phyloP scores from a whole-genome alignment of 2,113 vertebrate genomes.

The Erythrolamprus reginae region DNA sequence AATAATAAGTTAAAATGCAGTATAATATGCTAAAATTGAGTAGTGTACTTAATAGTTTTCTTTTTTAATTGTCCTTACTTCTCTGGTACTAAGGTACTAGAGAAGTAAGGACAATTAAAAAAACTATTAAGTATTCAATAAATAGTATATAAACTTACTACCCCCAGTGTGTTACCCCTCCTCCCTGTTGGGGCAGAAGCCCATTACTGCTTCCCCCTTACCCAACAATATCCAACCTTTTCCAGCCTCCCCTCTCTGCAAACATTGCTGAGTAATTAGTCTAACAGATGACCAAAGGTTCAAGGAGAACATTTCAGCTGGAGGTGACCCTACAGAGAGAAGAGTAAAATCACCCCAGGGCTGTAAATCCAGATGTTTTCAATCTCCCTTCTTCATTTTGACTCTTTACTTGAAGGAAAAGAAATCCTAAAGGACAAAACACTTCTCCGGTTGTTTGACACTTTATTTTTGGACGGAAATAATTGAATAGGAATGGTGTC shows the following conservation, averaged over 20 bases:
- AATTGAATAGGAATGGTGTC: not conserved
- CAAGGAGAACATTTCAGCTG: constrained; percentile 7
- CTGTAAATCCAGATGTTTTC: not conserved
- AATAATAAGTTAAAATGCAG: too few species aligned
- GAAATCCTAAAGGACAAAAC: not conserved
- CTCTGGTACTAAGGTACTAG: too few species aligned
- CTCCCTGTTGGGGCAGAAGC: too few species aligned
- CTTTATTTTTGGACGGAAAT: not conserved
- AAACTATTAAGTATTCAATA: too few species aligned
- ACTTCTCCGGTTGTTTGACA: not conserved
- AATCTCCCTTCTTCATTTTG: not conserved
- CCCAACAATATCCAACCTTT: not conserved
- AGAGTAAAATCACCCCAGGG: not conserved
- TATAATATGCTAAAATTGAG: too few species aligned
- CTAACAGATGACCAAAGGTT: constrained; percentile 6
- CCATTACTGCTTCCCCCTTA: too few species aligned
- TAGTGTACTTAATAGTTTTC: too few species aligned
- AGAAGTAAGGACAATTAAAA: too few species aligned
- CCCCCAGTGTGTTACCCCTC: too few species aligned
- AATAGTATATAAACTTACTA: too few species aligned
- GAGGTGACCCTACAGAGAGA: not conserved
- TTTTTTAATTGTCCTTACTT: too few species aligned
- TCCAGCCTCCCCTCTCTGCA: not conserved
- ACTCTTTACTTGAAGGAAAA: not conserved
- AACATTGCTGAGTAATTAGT: not conserved